Evolutionary conservation across 2,888 invertebrate species (phyloP).

Genomic region (Prionchulus punctatus): DNA sequence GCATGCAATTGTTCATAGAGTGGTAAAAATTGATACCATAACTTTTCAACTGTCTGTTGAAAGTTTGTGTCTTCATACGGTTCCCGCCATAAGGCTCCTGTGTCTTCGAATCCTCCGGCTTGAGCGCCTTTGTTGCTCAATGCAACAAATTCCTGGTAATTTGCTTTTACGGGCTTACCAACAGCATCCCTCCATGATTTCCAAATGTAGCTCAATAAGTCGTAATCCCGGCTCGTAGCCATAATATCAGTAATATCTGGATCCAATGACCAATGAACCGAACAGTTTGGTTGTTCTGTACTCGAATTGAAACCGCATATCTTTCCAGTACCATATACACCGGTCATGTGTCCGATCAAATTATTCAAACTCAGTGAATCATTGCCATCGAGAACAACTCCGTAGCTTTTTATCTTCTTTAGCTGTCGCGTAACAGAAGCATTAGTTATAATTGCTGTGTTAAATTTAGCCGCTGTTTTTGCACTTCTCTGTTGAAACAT

Average conservation of each 20-base stretch:
- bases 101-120: background rate
- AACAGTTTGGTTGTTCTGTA: too few relatives aligned
- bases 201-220: constrained; percentile 27
- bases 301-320: background rate
- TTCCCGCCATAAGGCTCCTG: background rate
- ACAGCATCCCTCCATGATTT: constrained; percentile 31
- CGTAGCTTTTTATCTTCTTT: background rate
- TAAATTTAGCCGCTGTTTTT: background rate
- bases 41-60: background rate
- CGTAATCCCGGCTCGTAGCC: constrained; percentile 17
- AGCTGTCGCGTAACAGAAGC: background rate
- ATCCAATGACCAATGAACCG: background rate
- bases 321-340: background rate
- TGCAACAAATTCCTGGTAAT: background rate
- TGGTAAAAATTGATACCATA: background rate
- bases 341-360: constrained; percentile 2
- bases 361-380: background rate
- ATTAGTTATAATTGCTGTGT: background rate
- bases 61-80: background rate
- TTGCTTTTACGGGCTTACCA: background rate
- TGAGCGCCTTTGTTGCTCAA: constrained; percentile 4
- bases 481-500: background rate
- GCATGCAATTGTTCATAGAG: constrained; percentile 18
- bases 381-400: background rate
- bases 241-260: background rate